Conservation (phyloP, 2,888 invertebrate species). For the Thysanoteuthis rhombus region DNA sequence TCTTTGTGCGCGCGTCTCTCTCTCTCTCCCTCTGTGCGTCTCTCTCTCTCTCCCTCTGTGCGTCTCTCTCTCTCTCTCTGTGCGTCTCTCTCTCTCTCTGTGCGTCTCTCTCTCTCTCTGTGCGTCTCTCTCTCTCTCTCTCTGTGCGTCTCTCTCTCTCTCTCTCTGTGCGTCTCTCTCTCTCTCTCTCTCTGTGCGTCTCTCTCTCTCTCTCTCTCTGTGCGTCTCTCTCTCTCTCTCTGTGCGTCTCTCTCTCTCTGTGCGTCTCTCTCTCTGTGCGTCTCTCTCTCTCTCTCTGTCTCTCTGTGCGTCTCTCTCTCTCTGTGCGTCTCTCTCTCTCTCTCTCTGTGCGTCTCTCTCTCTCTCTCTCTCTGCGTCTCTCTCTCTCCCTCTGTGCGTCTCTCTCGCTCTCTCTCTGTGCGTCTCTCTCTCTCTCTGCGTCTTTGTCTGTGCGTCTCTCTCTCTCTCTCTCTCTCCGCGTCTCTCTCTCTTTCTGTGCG, state of each 20-base stretch:
- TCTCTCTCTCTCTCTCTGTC: background rate
- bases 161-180: background rate
- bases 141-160: too few species aligned
- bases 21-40: too few species aligned
- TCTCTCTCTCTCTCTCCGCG: accelerated
- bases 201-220: background rate
- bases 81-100: background rate
- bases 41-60: background rate
- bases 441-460: too few species aligned
- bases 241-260: too few species aligned
- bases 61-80: background rate
- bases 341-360: background rate
- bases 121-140: background rate
- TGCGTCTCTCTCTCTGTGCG: background rate
- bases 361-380: too few species aligned
- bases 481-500: too few species aligned
- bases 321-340: background rate
- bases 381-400: too few species aligned
- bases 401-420: background rate
- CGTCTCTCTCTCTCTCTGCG: background rate
- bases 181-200: background rate
- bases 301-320: background rate
- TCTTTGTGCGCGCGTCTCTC: too few species aligned
- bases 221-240: background rate
- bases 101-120: background rate